Evolutionary conservation across 2,113 vertebrate genomes (phyloP).

Genomic region (Sitta europaea): DNA sequence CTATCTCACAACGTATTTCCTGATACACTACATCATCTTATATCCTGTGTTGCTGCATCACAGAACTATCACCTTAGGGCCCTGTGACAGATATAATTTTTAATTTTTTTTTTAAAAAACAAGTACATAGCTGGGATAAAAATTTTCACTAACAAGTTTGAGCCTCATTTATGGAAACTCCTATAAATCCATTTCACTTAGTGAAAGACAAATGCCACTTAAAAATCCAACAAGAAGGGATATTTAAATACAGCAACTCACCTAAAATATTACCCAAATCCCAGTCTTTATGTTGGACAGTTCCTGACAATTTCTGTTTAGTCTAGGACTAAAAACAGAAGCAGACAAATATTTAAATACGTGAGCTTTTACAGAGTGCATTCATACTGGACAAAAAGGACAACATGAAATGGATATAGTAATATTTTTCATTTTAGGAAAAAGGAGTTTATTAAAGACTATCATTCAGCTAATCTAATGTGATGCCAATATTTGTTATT

Average conservation of each 20-base stretch:
- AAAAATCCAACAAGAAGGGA: background rate
- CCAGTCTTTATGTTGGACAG: background rate
- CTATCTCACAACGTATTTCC: background rate
- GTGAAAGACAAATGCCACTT: background rate
- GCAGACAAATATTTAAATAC: background rate
- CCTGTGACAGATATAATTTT: background rate
- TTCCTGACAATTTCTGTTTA: background rate
- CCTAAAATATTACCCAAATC: background rate
- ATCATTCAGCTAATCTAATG: background rate
- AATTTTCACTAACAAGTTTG: background rate
- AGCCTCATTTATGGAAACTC: background rate
- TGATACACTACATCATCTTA: background rate
- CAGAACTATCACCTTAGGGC: background rate
- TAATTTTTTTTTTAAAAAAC: background rate
- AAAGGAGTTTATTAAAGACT: background rate
- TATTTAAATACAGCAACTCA: background rate
- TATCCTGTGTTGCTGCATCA: background rate
- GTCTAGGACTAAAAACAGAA: background rate
- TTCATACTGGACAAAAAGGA: background rate
- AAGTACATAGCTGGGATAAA: background rate
- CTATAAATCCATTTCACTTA: background rate
- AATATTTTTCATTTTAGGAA: background rate
- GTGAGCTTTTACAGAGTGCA: background rate
- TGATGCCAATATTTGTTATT: background rate
- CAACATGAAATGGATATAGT: background rate